Evolutionary conservation across 2,888 invertebrate genomes (phyloP), one percentile per base, ranked within the genome.

Genomic region (Prosapia bicincta): DNA sequence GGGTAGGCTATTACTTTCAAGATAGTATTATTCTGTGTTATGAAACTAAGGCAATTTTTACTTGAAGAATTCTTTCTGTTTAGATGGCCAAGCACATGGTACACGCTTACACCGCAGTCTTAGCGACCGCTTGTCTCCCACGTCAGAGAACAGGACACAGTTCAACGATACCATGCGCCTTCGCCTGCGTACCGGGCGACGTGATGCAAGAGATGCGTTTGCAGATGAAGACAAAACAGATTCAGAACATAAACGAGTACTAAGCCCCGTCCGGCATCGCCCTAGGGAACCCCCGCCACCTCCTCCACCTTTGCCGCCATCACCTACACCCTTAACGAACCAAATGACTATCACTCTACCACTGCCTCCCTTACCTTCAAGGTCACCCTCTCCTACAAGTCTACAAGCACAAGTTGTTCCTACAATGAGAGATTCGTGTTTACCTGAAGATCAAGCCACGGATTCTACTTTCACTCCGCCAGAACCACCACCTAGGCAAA

Each of bases 101-200:
- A 74, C 28, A 84, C 77, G 78, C 3, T 80, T 85, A 15, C 83
- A 83, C 38, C 83, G 85, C 38, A 86, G 86, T 74, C 84, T 85
- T 76, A 86, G 85, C 81, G 85, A 86, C n/a, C 81, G 81, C 13
- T 86, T 88, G 81, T 93, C 1, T 82, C 78, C 79, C 65, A 70
- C 76, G 26, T 26, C 75, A 6, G 79, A 81, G 20, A 70, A 80
- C 24, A 77, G 80, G 69, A 75, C 75, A 10, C 88, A 88, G 78
- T 93, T 93, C 84, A 88, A 92, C 83, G 95, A 96, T 84, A 95
- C 95, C 26, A 95, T 95, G 92, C 92, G 95, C 26, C 86, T 95
- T 81, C 89, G 94, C 80, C 87, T 90, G 73, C 84, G 85, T 74
- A 80, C 82, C 26, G 79, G 79, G 10, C 80, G 83, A 32, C 43